Conservation (phyloP, 1,140 invertebrate genomes). For the Arion vulgaris region DNA sequence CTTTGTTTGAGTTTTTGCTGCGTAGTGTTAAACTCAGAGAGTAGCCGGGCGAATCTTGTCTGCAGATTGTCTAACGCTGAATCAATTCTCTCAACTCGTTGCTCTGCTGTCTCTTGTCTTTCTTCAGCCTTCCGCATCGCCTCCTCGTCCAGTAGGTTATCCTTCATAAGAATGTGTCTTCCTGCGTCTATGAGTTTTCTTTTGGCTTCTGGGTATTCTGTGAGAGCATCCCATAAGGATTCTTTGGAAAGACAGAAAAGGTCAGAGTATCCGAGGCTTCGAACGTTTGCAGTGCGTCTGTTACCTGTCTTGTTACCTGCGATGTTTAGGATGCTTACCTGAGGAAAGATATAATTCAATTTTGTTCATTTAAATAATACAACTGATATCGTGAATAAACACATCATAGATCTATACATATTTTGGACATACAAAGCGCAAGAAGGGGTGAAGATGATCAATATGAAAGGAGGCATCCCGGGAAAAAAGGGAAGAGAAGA, state of each 20-base stretch:
- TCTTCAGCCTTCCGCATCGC: conserved; percentile 64
- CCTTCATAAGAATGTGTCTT: conserved; percentile 92
- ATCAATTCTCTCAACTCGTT: conserved; percentile 75
- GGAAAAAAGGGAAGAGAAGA: no score
- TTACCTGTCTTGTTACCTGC: conserved; percentile 93
- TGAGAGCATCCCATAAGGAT: conserved; percentile 90
- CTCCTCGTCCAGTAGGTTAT: conserved; percentile 87
- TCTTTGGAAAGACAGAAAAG: conserved; percentile 92
- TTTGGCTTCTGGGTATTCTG: conserved; percentile 93
- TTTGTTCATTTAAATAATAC: no score
- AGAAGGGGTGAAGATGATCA: no score
- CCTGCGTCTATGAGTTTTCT: conserved; percentile 89
- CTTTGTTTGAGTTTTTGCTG: conserved; percentile 83
- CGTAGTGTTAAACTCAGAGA: conserved; percentile 84
- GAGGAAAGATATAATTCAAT: not conserved
- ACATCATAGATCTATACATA: no score
- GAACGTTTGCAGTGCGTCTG: conserved; percentile 90
- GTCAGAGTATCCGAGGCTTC: conserved; percentile 91
- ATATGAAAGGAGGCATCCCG: no score
- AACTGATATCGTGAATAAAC: no score
- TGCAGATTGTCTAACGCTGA: conserved; percentile 80
- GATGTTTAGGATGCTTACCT: conserved; percentile 89
- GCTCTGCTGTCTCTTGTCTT: conserved; percentile 74
- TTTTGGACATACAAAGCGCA: no score
- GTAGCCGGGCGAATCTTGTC: conserved; percentile 81